These are phyloP conservation scores for Arremon aurantiirostris DNA, from an alignment of 2,797 vertebrate species.

Conservation along the genomic window DNA sequence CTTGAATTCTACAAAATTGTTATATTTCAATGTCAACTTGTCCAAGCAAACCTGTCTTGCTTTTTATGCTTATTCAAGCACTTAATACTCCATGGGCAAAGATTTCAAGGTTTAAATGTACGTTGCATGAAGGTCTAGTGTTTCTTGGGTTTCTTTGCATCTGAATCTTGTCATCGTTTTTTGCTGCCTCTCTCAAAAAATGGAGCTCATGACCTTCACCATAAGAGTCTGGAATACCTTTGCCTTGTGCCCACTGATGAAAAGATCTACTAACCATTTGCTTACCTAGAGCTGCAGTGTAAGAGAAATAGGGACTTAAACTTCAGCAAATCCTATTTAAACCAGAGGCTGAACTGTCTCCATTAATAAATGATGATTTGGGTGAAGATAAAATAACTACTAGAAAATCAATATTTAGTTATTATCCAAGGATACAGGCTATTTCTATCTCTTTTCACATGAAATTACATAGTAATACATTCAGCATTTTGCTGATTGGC, in stretches of 20 bases:
- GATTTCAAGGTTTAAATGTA: not conserved
- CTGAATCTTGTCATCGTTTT: not conserved
- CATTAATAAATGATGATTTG: not conserved
- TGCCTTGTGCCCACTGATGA: not conserved
- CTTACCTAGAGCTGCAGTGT: not conserved
- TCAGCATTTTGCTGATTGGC: slow-evolving; percentile 1
- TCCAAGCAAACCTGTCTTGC: not conserved
- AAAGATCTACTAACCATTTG: not conserved
- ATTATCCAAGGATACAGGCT: not conserved
- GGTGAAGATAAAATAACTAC: not conserved
- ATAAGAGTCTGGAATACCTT: not conserved
- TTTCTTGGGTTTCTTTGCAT: not conserved
- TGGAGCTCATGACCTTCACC: not conserved
- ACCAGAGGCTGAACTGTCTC: not conserved
- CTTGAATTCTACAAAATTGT: not conserved
- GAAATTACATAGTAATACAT: slow-evolving; percentile 19
- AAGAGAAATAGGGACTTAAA: not conserved
- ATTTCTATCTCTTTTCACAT: not conserved
- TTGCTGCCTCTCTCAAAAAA: not conserved
- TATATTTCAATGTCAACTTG: not conserved
- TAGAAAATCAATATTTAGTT: slow-evolving; percentile 38
- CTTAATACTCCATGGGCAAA: not conserved
- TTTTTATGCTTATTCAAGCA: not conserved
- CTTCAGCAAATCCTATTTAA: not conserved
- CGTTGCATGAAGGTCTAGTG: not conserved